Evolutionary conservation across 2,113 vertebrate genomes (phyloP), one percentile per base, ranked within the genome.

Genomic region (Neogobius melanostomus): DNA sequence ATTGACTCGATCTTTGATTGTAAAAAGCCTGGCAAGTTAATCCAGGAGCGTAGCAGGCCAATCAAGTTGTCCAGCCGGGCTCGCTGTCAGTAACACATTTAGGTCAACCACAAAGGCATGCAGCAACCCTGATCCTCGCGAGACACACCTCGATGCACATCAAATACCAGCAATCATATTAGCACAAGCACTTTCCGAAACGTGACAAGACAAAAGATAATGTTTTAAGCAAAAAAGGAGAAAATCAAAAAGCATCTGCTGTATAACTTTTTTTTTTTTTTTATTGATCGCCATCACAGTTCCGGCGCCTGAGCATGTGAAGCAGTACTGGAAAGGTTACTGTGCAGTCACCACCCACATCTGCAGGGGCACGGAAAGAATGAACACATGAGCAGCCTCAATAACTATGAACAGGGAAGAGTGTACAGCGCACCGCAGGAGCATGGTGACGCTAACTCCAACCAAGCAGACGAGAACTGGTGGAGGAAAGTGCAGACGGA

Each of bases 331-430:
- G 79, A 80, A 84, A 84, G 87, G 90, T 89, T 88, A 89, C 70
- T 88, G 86, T 86, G 88, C 87, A 89, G 88, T 85, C 87, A 84
- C 84, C 90, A 84, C 86, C 88, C 85, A 90, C 88, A 85, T 81
- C 79, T 81, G 85, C 86, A 86, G 81, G 81, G 83, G 83, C 84
- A 82, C 74, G 76, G 28, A 64, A 47, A 56, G 82, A 80, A 87
- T 73, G 68, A 82, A 89, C 81, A 77, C 66, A 1, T n/a, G 43
- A 74, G 48, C 76, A 66, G 17, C 42, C 44, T 14, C 59, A 77
- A 47, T 71, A 77, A 77, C 62, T 46, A 75, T 43, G 53, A 59
- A 59, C 56, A 70, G 54, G 61, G 59, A 9, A 28, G 17, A 56
- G 61, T 68, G 60, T 50, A 51, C 69, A 81, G 54, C 7, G 60